Evolutionary conservation across 2,113 vertebrate genomes (phyloP), one percentile per base, ranked within the genome.

Genomic region (Irena cyanogastra): DNA sequence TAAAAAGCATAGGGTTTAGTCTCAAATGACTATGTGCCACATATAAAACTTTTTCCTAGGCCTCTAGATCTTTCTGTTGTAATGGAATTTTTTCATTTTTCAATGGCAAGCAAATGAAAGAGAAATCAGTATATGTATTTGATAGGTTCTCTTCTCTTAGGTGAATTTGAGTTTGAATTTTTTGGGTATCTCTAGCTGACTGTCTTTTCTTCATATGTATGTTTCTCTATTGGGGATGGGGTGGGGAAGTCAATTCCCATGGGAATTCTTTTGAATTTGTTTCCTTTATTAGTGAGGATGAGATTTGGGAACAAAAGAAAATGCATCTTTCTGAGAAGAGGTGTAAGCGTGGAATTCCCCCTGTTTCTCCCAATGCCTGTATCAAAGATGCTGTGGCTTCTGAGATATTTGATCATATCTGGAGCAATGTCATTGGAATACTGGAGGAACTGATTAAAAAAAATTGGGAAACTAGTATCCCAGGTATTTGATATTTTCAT

Each of bases 311-410:
- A 79, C 96, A 96, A 83, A 98, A 93, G 77, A 96, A 95, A 82
- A 82, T 60, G 53, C 87, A 1, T 13, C 60, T 52, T n/a, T 50
- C 69, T 44, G 94, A 87, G 93, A 97, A 94, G 65, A 88, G 87
- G 96, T 89, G 6, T 30, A 97, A 97, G 61, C 81, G 75, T 13
- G 98, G 98, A 37, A 97, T 99, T 83, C 98, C 98, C 35, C 98
- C 98, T 3, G 68, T 98, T 41, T 98, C 98, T n/a, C 98, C 98
- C 22, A 95, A 96, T 27, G 98, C 98, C 92, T 99, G 98, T 81
- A 97, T 98, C 83, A 97, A 94, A 97, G 98, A 98, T 16, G 87
- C 97, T 0, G 98, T 98, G 80, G 95, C 93, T n/a, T 98, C 98
- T 28, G 98, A 98, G 95, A 92, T 98, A 14, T 99, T 99, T 95